A percentile compares a stretch with the other conserved stretches of the same genome.
Conservation (phyloP, 2,888 invertebrate species). For the Ennomos erosarius region DNA sequence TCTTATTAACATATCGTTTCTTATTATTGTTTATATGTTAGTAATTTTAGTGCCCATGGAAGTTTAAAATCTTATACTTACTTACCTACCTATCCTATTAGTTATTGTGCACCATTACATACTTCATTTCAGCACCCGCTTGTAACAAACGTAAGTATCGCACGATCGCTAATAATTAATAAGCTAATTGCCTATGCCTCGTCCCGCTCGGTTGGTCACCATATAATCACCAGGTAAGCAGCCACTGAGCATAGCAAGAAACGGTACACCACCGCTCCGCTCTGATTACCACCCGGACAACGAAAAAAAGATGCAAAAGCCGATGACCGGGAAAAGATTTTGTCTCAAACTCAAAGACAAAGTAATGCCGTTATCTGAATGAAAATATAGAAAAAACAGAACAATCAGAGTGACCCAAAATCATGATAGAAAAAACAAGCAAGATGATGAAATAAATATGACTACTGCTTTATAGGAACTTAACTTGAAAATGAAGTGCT, state of each 20-base stretch:
- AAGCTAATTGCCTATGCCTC: slow-evolving; percentile 58
- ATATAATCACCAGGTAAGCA: slow-evolving; percentile 61
- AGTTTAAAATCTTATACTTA: too few relatives aligned
- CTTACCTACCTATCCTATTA: too few relatives aligned
- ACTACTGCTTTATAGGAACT: too few relatives aligned
- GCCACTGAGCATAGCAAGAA: slow-evolving; percentile 57
- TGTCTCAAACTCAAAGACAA: slow-evolving; percentile 35
- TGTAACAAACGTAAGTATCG: slow-evolving; percentile 32
- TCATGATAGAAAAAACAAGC: background rate
- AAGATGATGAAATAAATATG: too few relatives aligned
- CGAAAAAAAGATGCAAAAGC: slow-evolving; percentile 52
- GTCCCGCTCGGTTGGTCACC: slow-evolving; percentile 64
- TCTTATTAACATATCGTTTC: too few relatives aligned
- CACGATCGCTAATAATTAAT: slow-evolving; percentile 55
- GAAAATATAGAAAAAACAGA: slow-evolving; percentile 9
- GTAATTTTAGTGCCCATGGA: too few relatives aligned
- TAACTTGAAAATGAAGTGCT: too few relatives aligned
- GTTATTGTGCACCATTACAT: background rate
- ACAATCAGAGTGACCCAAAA: slow-evolving; percentile 17
- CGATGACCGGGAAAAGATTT: slow-evolving; percentile 51
- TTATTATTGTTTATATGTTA: too few relatives aligned
- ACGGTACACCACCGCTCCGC: slow-evolving; percentile 74
- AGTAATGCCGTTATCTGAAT: slow-evolving; percentile 15
- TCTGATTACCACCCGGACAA: slow-evolving; percentile 65
- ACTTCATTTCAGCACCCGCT: background rate